Evolutionary conservation across 2,113 vertebrate species (phyloP).

Genomic region (Agelaius phoeniceus): DNA sequence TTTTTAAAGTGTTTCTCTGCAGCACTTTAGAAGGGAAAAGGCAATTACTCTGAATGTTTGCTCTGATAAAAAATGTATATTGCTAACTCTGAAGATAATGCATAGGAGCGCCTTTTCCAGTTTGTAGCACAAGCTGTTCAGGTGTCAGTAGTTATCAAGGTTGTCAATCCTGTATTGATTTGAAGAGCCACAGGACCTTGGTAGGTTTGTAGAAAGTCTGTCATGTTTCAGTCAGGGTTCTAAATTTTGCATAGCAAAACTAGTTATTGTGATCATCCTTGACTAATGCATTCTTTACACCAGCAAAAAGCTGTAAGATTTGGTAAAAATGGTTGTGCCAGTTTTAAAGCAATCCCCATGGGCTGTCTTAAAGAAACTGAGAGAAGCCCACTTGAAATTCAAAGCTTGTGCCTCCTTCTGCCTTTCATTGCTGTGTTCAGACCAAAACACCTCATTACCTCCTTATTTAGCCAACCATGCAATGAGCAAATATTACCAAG

Average conservation of each 20-base stretch:
- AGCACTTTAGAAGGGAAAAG: neutral
- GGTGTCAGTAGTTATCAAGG: neutral
- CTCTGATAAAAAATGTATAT: neutral
- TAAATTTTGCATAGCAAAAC: slow-evolving; percentile 10
- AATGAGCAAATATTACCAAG: neutral
- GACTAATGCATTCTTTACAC: slow-evolving; percentile 30
- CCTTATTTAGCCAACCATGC: neutral
- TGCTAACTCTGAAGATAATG: neutral
- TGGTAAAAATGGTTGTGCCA: neutral
- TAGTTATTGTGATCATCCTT: neutral
- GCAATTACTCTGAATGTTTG: neutral
- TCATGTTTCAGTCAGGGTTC: slow-evolving; percentile 16
- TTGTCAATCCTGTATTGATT: neutral
- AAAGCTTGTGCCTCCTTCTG: neutral
- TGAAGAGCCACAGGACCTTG: neutral
- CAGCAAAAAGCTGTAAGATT: neutral
- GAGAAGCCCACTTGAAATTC: neutral
- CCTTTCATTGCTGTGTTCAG: neutral
- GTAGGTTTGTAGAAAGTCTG: slow-evolving; percentile 11
- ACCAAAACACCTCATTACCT: neutral
- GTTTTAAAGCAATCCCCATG: neutral
- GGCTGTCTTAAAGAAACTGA: neutral
- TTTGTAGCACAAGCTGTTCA: neutral
- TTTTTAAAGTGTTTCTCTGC: neutral
- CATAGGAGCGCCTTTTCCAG: neutral